Evolutionary conservation across 2,113 vertebrate genomes (phyloP), one percentile per base, ranked within the genome.

Genomic region (rat (Rattus norvegicus)): DNA sequence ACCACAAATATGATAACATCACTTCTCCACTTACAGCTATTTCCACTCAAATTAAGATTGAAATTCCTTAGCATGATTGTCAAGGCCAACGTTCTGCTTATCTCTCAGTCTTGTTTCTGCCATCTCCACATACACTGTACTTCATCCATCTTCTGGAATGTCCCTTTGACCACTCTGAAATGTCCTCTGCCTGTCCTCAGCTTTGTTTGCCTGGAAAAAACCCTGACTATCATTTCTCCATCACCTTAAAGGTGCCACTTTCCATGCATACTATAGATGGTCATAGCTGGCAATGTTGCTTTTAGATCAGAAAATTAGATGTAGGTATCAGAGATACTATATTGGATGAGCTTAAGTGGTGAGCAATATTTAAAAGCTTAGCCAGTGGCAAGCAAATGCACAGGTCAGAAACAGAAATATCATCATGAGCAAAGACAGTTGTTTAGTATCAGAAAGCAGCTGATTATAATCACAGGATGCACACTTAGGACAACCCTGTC

Each of bases 291-390:
- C 84, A n/a, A 24, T 26, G 22, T 33, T 86, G 19, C 77, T 86
- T 93, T 91, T 76, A 91, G 39, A 12, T 26, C 1, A 2, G 36
- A 52, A 77, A 77, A 75, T 81, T 76, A 65, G 73, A 65, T 26
- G 5, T 19, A 28, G 9, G 12, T n/a, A 52, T 16, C 12, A 43
- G 9, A 87, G 6, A n/a, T 70, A 19, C 30, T 28, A 26, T 63
- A 43, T 84, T 24, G 52, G 2, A 84, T 43, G 56, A 3, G 43
- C 56, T 56, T 47, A 59, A 83, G 47, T 49, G 56, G 73, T 67
- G 7, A 86, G 22, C 36, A 84, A 70, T 67, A n/a, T 56, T 91
- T 61, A 69, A 96, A 95, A 87, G 30, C n/a, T 95, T 77, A 83
- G 33, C 22, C 5, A 39, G 13, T 19, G 2, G 9, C 52, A 70